A percentile compares a stretch with the other conserved stretches of the same genome.
These are phyloP conservation scores for Catagonus wagneri DNA, from an alignment of 2,113 vertebrate species.

Conservation along the genomic window DNA sequence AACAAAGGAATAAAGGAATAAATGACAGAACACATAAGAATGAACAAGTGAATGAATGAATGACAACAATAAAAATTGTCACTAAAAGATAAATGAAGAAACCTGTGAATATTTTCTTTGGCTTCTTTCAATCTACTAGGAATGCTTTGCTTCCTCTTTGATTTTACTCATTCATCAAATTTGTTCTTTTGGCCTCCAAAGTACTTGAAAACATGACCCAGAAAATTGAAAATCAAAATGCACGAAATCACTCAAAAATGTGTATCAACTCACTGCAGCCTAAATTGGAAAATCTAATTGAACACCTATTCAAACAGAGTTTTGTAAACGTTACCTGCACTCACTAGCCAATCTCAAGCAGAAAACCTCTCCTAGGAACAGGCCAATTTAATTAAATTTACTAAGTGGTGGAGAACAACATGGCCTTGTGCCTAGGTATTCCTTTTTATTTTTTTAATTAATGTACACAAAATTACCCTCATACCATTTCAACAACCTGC, in stretches of 20 bases:
- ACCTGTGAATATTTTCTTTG: slow-evolving; percentile 14
- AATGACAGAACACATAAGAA: not conserved
- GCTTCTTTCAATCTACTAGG: not conserved
- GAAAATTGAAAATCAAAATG: slow-evolving; percentile 76
- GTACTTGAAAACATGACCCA: slow-evolving; percentile 65
- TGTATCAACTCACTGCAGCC: not conserved
- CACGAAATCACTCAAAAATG: slow-evolving; percentile 66
- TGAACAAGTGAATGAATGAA: not conserved
- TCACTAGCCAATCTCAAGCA: slow-evolving; percentile 33
- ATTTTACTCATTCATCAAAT: slow-evolving; percentile 28
- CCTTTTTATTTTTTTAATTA: slow-evolving; percentile 65
- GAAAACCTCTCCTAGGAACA: slow-evolving; percentile 58
- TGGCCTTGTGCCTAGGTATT: slow-evolving; percentile 39
- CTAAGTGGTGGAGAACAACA: not conserved
- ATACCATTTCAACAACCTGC: slow-evolving; percentile 56
- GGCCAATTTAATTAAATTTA: slow-evolving; percentile 73
- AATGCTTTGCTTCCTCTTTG: slow-evolving; percentile 48
- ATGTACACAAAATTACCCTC: slow-evolving; percentile 30
- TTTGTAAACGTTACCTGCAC: slow-evolving; percentile 54
- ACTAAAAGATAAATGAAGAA: slow-evolving; percentile 9
- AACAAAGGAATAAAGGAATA: not conserved
- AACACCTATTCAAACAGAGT: slow-evolving; percentile 63
- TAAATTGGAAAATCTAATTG: slow-evolving; percentile 70
- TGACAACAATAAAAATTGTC: not conserved
- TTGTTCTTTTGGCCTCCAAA: not conserved